These are phyloP conservation scores for Hesperophylax magnus DNA, from an alignment of 1,140 invertebrate genomes.

Conservation along the genomic window DNA sequence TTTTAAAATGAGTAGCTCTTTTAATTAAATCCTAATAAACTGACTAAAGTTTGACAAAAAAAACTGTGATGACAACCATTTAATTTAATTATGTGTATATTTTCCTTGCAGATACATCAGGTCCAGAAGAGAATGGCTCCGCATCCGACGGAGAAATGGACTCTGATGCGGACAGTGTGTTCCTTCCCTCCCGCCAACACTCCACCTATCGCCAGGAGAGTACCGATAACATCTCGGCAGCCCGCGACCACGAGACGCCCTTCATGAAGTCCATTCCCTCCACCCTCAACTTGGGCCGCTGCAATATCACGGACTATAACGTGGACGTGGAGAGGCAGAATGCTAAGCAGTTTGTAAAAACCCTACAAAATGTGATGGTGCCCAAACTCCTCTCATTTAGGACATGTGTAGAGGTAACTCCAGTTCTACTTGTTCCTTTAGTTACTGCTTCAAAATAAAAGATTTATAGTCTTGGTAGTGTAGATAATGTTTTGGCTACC, in stretches of 20 bases:
- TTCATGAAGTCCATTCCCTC: slow-evolving; percentile 64
- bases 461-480: no score
- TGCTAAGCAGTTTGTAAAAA: slow-evolving; percentile 82
- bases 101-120: slow-evolving; percentile 65
- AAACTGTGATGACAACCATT: no score
- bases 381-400: slow-evolving; percentile 79
- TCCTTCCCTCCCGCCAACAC: slow-evolving; percentile 64
- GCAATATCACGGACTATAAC: slow-evolving; percentile 75
- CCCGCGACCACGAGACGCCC: slow-evolving; percentile 52
- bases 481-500: no score
- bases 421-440: not conserved
- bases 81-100: slow-evolving; percentile 6
- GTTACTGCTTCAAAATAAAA: no score
- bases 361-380: slow-evolving; percentile 78
- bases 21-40: no score
- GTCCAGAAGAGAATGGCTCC: slow-evolving; percentile 68
- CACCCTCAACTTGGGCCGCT: slow-evolving; percentile 68
- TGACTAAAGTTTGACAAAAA: no score
- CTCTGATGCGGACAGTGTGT: slow-evolving; percentile 69
- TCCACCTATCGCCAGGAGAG: slow-evolving; percentile 44
- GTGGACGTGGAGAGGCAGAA: slow-evolving; percentile 85
- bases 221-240: slow-evolving; percentile 37
- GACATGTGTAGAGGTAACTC: slow-evolving; percentile 79
- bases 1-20: no score
- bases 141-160: slow-evolving; percentile 68